phyloP scores from a whole-genome alignment of 2,113 vertebrate genomes.

The Pitta sordida region DNA sequence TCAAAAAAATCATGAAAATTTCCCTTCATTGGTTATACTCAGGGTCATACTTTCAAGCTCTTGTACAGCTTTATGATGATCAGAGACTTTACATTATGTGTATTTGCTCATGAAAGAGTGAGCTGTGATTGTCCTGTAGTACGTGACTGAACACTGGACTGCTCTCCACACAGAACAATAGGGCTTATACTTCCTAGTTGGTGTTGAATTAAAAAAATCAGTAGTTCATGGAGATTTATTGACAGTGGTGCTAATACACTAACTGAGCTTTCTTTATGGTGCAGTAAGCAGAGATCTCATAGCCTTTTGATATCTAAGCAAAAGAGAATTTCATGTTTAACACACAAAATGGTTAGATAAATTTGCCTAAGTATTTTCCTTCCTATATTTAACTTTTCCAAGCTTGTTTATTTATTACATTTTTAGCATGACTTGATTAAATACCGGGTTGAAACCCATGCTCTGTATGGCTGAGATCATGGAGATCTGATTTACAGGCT shows the following conservation, averaged over 20 bases:
- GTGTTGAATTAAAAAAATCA: neutral
- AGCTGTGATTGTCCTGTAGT: neutral
- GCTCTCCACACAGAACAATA: neutral
- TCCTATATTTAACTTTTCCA: neutral
- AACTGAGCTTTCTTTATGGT: neutral
- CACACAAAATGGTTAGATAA: neutral
- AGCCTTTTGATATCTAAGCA: neutral
- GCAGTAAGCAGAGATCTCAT: neutral
- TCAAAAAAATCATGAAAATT: neutral
- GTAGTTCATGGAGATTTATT: neutral
- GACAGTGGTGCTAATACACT: neutral
- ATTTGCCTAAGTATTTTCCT: neutral
- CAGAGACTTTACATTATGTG: neutral
- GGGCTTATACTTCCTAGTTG: neutral
- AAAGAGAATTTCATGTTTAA: neutral
- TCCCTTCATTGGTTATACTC: neutral
- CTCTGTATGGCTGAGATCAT: neutral
- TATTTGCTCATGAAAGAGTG: neutral
- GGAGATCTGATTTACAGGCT: neutral
- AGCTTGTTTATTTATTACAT: neutral
- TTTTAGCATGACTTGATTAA: neutral
- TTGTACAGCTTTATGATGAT: neutral
- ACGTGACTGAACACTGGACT: neutral
- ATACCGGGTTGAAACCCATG: neutral
- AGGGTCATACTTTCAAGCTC: neutral